Percentiles rank a stretch among this genome's conserved stretches.
phyloP scores from a whole-genome alignment of 1,140 invertebrate species.

The Antheraea mylitta region DNA sequence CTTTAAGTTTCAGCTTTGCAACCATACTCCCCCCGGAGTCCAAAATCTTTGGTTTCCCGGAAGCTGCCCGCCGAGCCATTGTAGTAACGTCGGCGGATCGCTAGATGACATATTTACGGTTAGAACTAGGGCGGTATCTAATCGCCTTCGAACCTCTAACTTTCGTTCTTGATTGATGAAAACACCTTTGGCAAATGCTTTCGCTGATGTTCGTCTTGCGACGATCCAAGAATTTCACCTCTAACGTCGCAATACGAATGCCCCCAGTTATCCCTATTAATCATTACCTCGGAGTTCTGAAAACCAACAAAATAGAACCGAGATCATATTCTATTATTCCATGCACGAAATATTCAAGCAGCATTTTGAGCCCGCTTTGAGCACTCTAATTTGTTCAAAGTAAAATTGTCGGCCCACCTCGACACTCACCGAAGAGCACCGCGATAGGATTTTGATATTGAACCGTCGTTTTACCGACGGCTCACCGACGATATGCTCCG shows the following conservation, averaged over 20 bases:
- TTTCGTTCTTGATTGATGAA: constrained; percentile 93
- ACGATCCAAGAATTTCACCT: constrained; percentile 90
- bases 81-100: constrained; percentile 81
- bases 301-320: constrained; percentile 88
- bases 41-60: constrained; percentile 89
- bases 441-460: constrained; percentile 75
- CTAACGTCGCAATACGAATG: constrained; percentile 87
- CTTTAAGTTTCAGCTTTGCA: constrained; percentile 97
- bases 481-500: constrained; percentile 70
- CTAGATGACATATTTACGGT: constrained; percentile 93
- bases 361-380: constrained; percentile 85
- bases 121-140: constrained; percentile 92
- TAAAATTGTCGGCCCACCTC: constrained; percentile 84
- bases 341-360: constrained; percentile 88
- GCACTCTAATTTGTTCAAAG: constrained; percentile 93
- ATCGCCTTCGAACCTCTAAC: constrained; percentile 91
- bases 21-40: constrained; percentile 93
- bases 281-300: constrained; percentile 87
- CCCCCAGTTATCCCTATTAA: constrained; percentile 87
- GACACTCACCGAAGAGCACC: constrained; percentile 83
- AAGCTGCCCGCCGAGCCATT: constrained; percentile 81
- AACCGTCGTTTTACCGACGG: constrained; percentile 58
- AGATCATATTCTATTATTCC: constrained; percentile 91
- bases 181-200: constrained; percentile 92
- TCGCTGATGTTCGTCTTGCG: constrained; percentile 85